phyloP scores from a whole-genome alignment of 64 coral and sea anemone species.

The Stichodactyla mertensii region DNA sequence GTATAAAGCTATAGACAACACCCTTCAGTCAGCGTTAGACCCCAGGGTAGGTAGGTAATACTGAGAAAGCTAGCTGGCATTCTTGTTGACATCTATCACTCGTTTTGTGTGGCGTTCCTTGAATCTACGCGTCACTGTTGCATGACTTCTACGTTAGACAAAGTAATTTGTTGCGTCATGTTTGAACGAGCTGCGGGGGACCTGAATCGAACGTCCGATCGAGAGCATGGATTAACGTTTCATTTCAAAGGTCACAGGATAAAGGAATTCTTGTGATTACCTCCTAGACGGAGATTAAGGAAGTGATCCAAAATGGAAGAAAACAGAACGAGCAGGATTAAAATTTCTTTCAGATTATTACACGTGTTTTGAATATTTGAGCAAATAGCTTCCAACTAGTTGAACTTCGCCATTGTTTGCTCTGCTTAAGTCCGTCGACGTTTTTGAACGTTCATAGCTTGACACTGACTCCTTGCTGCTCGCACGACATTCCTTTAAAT shows the following conservation, averaged over 20 bases:
- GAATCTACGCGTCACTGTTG: background rate
- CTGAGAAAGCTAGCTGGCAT: background rate
- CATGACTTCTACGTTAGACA: background rate
- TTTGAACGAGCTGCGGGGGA: background rate
- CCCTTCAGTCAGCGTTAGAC: too few species aligned
- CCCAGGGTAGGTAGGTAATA: too few species aligned
- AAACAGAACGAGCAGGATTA: constrained; percentile 5
- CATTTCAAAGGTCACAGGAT: background rate
- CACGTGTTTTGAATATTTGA: background rate
- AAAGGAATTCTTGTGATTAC: background rate
- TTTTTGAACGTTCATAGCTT: background rate
- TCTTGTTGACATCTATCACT: background rate
- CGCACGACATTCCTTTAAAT: background rate
- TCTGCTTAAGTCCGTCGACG: background rate
- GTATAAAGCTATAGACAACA: too few species aligned
- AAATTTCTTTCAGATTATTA: constrained; percentile 2
- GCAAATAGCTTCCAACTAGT: background rate
- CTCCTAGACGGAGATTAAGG: constrained; percentile 23
- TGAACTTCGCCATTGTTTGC: background rate
- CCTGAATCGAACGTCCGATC: background rate
- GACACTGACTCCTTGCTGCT: background rate
- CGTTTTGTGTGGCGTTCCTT: background rate
- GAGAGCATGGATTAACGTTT: background rate
- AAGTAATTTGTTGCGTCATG: background rate
- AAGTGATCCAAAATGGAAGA: background rate